Percentiles rank a stretch among this genome's conserved stretches.
phyloP scores from a whole-genome alignment of 2,113 vertebrate genomes.

The Redunca redunca region DNA sequence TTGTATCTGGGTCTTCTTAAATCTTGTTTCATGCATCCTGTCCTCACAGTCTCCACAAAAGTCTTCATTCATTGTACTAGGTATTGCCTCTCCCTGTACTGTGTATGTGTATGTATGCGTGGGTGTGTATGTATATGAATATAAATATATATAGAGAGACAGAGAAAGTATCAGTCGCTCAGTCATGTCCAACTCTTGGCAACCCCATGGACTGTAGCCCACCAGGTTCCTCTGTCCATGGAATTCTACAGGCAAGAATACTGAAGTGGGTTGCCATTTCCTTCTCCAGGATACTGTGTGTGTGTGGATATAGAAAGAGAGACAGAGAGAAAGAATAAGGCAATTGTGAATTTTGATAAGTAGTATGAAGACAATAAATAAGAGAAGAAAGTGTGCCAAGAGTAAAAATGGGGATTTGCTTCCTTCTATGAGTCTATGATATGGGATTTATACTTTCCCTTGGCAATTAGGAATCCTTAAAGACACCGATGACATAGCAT shows the following conservation, averaged over 20 bases:
- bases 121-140: not conserved
- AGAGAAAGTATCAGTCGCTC: not conserved
- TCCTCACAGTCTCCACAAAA: not conserved
- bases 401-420: not conserved
- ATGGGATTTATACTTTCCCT: not conserved
- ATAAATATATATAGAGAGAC: not conserved
- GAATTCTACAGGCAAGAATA: not conserved
- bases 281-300: not conserved
- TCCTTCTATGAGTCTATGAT: not conserved
- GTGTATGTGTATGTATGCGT: accelerated
- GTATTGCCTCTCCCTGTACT: not conserved
- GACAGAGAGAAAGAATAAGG: not conserved
- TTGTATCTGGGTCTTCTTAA: not conserved
- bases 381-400: not conserved
- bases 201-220: not conserved
- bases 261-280: not conserved
- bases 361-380: not conserved
- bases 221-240: not conserved
- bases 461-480: not conserved
- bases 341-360: not conserved
- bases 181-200: not conserved
- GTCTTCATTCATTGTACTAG: not conserved
- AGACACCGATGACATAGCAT: too few species aligned
- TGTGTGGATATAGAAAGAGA: not conserved
- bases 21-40: not conserved